These are phyloP conservation scores for Urocynchramus pylzowi DNA, from an alignment of 2,113 vertebrate genomes.

Conservation along the genomic window DNA sequence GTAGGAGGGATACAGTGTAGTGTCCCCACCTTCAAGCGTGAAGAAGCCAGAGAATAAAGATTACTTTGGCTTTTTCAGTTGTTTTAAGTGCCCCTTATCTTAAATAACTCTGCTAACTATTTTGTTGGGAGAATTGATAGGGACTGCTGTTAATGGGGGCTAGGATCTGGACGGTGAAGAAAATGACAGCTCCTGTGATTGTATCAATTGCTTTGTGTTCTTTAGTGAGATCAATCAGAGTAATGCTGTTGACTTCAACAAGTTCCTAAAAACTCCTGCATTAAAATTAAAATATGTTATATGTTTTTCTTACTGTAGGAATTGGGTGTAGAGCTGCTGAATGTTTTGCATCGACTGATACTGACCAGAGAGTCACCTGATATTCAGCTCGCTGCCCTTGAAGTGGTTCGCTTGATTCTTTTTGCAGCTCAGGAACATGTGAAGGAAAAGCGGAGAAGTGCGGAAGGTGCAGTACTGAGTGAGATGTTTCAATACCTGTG, in stretches of 20 bases:
- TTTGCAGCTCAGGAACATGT: slow-evolving; percentile 88
- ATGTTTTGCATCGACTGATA: slow-evolving; percentile 88
- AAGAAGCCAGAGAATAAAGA: not conserved
- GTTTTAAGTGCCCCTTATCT: not conserved
- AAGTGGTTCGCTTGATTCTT: slow-evolving; percentile 83
- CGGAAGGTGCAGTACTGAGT: slow-evolving; percentile 77
- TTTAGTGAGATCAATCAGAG: not conserved
- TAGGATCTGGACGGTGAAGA: not conserved
- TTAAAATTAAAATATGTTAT: not conserved
- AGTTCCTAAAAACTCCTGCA: not conserved
- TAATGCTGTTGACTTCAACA: not conserved
- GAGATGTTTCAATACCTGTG: not conserved
- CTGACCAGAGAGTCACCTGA: slow-evolving; percentile 85
- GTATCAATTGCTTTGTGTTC: not conserved
- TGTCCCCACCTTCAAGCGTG: not conserved
- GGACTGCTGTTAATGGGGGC: not conserved
- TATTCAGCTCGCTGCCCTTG: slow-evolving; percentile 84
- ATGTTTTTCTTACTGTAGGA: slow-evolving; percentile 69
- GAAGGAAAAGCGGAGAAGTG: slow-evolving; percentile 88
- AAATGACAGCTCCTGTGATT: not conserved
- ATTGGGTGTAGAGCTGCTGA: slow-evolving; percentile 88
- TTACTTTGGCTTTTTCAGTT: not conserved
- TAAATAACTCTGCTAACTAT: not conserved
- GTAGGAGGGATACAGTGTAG: not conserved
- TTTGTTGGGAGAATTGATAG: not conserved